Evolutionary conservation across 2,888 invertebrate species (phyloP).

Genomic region (Nymphalis c-album): DNA sequence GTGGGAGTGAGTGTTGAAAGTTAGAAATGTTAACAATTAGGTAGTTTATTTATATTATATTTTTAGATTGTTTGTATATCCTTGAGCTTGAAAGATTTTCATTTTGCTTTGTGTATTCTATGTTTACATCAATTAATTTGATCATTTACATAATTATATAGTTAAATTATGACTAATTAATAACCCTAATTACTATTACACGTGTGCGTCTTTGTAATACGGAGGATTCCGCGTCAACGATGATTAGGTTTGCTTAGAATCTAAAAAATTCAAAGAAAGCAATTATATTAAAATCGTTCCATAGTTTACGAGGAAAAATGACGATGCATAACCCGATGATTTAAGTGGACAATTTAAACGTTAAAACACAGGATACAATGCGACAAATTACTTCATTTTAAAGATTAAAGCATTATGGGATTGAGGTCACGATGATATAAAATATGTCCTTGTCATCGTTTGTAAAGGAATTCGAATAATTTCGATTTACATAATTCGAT

Average conservation of each 20-base stretch:
- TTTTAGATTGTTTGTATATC: too few species aligned
- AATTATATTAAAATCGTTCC: conserved; percentile 2
- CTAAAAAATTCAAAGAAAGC: not conserved
- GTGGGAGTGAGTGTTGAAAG: too few species aligned
- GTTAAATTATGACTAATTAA: too few species aligned
- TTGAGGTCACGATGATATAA: conserved; percentile 33
- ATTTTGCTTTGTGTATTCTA: too few species aligned
- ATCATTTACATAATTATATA: too few species aligned
- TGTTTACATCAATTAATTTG: too few species aligned
- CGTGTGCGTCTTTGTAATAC: too few species aligned
- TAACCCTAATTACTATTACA: too few species aligned
- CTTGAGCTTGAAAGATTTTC: too few species aligned
- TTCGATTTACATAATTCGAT: conserved; percentile 9
- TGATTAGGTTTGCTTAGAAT: not conserved
- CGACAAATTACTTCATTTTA: conserved; percentile 21
- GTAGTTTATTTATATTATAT: too few species aligned
- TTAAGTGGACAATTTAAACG: conserved; percentile 22
- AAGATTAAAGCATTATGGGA: conserved; percentile 17
- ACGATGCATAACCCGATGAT: not conserved
- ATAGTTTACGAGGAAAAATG: conserved; percentile 7
- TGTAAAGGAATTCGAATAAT: conserved; percentile 14
- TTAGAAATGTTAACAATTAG: too few species aligned
- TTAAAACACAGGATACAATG: conserved; percentile 21
- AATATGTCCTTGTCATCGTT: conserved; percentile 25
- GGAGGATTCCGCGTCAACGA: not conserved